Conservation (phyloP, 2,113 vertebrate genomes). For the Thunnus maccoyii region DNA sequence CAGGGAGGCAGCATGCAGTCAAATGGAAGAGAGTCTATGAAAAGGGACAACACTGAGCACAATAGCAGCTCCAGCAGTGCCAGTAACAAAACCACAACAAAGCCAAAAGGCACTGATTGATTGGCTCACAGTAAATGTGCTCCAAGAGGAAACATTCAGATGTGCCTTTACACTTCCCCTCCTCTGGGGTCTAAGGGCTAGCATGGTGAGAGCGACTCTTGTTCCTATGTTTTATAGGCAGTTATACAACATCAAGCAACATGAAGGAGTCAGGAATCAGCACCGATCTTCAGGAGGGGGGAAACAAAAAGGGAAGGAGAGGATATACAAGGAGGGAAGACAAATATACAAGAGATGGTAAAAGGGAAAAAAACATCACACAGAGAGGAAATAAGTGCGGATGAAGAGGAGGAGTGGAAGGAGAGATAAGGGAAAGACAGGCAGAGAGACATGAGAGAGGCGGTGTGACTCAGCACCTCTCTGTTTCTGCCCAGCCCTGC, state of each 20-base stretch:
- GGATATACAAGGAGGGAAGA: conserved; percentile 45
- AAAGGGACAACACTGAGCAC: conserved; percentile 17
- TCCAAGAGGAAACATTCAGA: conserved; percentile 59
- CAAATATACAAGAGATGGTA: conserved; percentile 8
- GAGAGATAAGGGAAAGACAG: conserved; percentile 60
- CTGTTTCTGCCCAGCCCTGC: conserved; percentile 30
- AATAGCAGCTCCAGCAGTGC: conserved; percentile 38
- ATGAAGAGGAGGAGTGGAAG: conserved; percentile 44
- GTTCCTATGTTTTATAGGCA: conserved; percentile 49
- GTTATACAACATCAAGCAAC: conserved; percentile 15
- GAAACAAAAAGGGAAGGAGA: conserved; percentile 38
- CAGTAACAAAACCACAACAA: conserved; percentile 55
- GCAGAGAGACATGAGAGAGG: conserved; percentile 47
- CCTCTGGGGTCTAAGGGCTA: conserved; percentile 25
- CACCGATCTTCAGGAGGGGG: conserved; percentile 34
- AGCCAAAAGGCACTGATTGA: conserved; percentile 58
- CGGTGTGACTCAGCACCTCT: conserved; percentile 71
- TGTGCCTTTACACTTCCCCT: conserved; percentile 43
- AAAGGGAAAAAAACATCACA: conserved; percentile 35
- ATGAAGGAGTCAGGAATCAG: conserved; percentile 22
- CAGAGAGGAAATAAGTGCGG: conserved; percentile 50
- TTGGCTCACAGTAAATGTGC: conserved; percentile 49
- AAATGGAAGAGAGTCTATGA: conserved; percentile 31
- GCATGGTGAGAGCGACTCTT: conserved; percentile 37
- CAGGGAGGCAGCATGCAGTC: conserved; percentile 68